Evolutionary conservation across 2,888 invertebrate genomes (phyloP).

Genomic region (Leptopilina syphax): DNA sequence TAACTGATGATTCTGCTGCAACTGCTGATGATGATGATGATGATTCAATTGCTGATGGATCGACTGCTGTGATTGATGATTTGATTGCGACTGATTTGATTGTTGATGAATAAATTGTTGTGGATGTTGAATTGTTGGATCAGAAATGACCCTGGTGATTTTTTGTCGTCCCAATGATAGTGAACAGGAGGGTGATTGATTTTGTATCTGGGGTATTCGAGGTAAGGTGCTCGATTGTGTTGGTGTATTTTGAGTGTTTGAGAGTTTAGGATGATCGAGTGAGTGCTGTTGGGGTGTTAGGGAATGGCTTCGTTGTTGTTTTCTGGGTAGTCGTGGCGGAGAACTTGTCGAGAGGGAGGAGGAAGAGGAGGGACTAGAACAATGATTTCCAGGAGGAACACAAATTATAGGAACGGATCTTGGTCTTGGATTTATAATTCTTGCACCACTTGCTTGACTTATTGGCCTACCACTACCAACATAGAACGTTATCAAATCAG

Average conservation of each 20-base stretch:
- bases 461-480: conserved; percentile 94
- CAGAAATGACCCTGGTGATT: conserved; percentile 81
- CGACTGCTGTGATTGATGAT: conserved; percentile 62
- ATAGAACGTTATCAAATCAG: conserved; percentile 95
- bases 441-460: conserved; percentile 91
- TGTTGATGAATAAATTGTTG: conserved; percentile 45
- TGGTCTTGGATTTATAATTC: conserved; percentile 91
- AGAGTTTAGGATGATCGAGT: conserved; percentile 16
- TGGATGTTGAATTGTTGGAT: conserved; percentile 74
- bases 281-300: conserved; percentile 80
- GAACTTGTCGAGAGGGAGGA: conserved; percentile 78
- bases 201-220: conserved; percentile 70
- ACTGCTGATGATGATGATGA: background rate
- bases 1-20: conserved; percentile 4
- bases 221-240: conserved; percentile 71
- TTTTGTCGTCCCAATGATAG: conserved; percentile 73
- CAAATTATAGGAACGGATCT: conserved; percentile 84
- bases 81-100: conserved; percentile 44
- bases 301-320: conserved; percentile 88
- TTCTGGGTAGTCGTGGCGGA: conserved; percentile 75
- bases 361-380: conserved; percentile 79
- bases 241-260: conserved; percentile 52
- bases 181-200: conserved; percentile 70
- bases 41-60: conserved; percentile 28
- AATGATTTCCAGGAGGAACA: conserved; percentile 66